Base-by-base conservation (phyloP, 64 coral and sea anemone genomes). In the Dendronephthya gigantea region DNA sequence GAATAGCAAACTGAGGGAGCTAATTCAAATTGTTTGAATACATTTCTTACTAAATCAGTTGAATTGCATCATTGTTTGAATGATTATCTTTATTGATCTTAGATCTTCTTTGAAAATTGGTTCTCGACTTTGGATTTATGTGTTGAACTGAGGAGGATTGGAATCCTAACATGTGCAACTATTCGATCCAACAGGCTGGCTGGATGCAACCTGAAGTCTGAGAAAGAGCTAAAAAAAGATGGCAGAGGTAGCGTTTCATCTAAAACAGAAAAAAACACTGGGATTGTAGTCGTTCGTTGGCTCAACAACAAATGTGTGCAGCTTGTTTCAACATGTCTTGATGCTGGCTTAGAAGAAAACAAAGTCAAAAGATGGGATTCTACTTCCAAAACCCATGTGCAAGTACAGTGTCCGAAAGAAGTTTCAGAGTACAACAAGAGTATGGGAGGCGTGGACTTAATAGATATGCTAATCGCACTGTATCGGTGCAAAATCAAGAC, bases 91-190 rank as follows among this genome's bases (percentile, higher is more conserved):
- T n/a, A n/a, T n/a, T n/a, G n/a, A n/a, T n/a, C n/a, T n/a, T n/a
- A n/a, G n/a, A n/a, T 70, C n/a, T 70, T 25, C 66, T 70, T 70
- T 32, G 66, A 70, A 9, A 70, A 70, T n/a, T 70, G 66, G 66
- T 70, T 70, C 27, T 70, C 66, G 7, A 70, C 66, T 12, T n/a
- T 70, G n/a, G 27, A 70, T 70, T 70, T 70, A n/a, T 70, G 9
- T 70, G 6, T 8, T n/a, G 9, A 70, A 9, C n/a, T 70, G 30
- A 70, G 27, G n/a, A 7, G 6, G 27, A 70, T 70, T 70, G 66
- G 29, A 6, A 70, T 70, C 23, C 9, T 9, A 9, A n/a, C 66
- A 12, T 9, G 9, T 8, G 66, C 9, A 7, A 70, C 66, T 70
- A 70, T 70, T 70, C 66, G 66, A 9, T 7, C 9, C 9, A 70